Conservation (phyloP, 2,113 vertebrate genomes). For the Meles meles region DNA sequence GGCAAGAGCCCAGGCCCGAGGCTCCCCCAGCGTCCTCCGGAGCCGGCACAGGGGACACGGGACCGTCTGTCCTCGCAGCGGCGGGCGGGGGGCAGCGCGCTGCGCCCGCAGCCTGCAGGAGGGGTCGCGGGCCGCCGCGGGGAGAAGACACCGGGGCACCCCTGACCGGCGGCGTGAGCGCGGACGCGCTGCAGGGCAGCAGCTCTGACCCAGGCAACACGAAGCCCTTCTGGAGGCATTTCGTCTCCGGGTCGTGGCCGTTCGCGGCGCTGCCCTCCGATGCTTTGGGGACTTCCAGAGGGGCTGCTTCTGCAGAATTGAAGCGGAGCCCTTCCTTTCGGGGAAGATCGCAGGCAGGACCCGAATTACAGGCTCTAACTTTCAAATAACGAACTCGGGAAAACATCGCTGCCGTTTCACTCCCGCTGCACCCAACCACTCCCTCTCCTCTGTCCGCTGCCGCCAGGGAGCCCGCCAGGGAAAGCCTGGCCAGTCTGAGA, state of each 20-base stretch:
- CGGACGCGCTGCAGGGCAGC: accelerated
- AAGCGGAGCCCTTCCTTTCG: conserved; percentile 45
- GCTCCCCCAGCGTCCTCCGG: too few species aligned
- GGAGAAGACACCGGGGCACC: too few species aligned
- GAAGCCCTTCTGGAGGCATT: not conserved
- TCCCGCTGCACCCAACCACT: not conserved
- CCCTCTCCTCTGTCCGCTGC: not conserved
- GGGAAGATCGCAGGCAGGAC: conserved; percentile 30
- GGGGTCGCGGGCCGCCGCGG: too few species aligned
- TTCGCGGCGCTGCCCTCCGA: not conserved
- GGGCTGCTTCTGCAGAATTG: not conserved
- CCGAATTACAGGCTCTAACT: conserved; percentile 51
- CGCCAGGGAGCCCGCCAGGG: not conserved
- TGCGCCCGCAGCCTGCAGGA: too few species aligned
- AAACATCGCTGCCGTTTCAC: not conserved
- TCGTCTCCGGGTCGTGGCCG: not conserved
- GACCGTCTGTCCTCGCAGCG: too few species aligned
- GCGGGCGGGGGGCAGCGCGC: too few species aligned
- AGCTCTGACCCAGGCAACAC: not conserved
- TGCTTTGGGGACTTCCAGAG: conserved; percentile 51
- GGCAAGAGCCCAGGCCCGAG: too few species aligned
- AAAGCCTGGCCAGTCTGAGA: not conserved
- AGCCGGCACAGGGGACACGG: too few species aligned
- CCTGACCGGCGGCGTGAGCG: too few species aligned
- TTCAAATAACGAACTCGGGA: conserved; percentile 35